Percentiles rank a stretch among this genome's conserved stretches.
Conservation (phyloP, 2,113 vertebrate genomes). For the Pelmatolapia mariae region DNA sequence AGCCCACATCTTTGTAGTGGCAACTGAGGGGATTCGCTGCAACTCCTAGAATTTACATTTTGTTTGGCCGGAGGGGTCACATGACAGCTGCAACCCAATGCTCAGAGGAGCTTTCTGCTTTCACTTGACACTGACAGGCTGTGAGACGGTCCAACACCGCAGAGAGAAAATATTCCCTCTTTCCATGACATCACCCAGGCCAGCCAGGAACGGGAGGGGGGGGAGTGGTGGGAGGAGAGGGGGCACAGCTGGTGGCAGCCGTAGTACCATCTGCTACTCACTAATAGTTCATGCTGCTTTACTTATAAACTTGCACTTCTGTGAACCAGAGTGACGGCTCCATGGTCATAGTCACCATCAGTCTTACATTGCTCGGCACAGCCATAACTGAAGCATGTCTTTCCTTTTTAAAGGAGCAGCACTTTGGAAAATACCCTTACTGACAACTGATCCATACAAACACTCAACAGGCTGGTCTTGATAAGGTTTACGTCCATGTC, state of each 20-base stretch:
- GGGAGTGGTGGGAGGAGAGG: conserved; percentile 45
- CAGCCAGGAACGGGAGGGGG: conserved; percentile 57
- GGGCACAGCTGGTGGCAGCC: conserved; percentile 91
- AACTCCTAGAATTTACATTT: conserved; percentile 65
- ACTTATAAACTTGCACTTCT: conserved; percentile 74
- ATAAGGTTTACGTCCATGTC: not conserved
- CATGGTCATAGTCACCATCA: not conserved
- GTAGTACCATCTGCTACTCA: conserved; percentile 85
- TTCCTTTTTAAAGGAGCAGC: not conserved
- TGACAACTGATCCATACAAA: not conserved
- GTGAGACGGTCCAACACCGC: conserved; percentile 68
- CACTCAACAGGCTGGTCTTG: not conserved
- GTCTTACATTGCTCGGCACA: not conserved
- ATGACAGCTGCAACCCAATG: conserved; percentile 77
- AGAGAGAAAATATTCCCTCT: conserved; percentile 78
- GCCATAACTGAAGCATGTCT: not conserved
- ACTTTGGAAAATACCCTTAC: not conserved
- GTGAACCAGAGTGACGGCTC: conserved; percentile 31
- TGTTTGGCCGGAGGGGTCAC: conserved; percentile 72
- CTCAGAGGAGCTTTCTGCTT: conserved; percentile 70
- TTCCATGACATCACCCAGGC: conserved; percentile 84
- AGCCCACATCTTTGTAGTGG: conserved; percentile 65
- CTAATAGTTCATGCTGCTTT: conserved; percentile 77
- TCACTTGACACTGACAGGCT: conserved; percentile 76
- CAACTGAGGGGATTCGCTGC: conserved; percentile 69